Percentiles rank a stretch among this genome's conserved stretches.
phyloP scores from a whole-genome alignment of 2,888 invertebrate species.

The Latrodectus hesperus region DNA sequence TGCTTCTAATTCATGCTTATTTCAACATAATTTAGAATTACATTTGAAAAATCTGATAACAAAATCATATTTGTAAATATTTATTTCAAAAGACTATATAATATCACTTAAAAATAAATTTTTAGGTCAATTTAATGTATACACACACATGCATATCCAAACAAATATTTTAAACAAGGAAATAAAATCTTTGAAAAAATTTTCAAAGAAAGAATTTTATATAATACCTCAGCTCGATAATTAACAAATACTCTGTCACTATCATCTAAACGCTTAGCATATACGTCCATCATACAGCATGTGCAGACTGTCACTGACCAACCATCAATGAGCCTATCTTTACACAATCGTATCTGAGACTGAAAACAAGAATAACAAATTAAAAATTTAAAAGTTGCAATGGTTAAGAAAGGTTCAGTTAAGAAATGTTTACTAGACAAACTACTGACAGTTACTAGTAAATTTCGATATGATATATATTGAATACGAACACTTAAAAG shows the following conservation, averaged over 20 bases:
- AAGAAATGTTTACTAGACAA: background rate
- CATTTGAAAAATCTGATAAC: background rate
- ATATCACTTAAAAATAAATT: too few relatives aligned
- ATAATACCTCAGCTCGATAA: conserved; percentile 38
- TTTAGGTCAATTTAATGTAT: too few relatives aligned
- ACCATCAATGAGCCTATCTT: conserved; percentile 34
- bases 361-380: conserved; percentile 13
- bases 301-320: conserved; percentile 55
- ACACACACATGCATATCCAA: too few relatives aligned
- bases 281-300: conserved; percentile 53
- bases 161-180: too few relatives aligned
- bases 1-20: too few relatives aligned
- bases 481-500: background rate
- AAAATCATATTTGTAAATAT: too few relatives aligned
- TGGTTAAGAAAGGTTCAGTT: background rate
- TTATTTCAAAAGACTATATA: too few relatives aligned
- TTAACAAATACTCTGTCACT: conserved; percentile 43
- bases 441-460: background rate
- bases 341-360: conserved; percentile 56
- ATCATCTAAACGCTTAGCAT: conserved; percentile 60
- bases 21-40: too few relatives aligned
- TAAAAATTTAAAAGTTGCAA: background rate
- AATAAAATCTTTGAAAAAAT: background rate
- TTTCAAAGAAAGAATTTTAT: background rate
- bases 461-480: background rate